Base-by-base conservation (phyloP, 1,140 invertebrate genomes). In the Caerostris darwini region DNA sequence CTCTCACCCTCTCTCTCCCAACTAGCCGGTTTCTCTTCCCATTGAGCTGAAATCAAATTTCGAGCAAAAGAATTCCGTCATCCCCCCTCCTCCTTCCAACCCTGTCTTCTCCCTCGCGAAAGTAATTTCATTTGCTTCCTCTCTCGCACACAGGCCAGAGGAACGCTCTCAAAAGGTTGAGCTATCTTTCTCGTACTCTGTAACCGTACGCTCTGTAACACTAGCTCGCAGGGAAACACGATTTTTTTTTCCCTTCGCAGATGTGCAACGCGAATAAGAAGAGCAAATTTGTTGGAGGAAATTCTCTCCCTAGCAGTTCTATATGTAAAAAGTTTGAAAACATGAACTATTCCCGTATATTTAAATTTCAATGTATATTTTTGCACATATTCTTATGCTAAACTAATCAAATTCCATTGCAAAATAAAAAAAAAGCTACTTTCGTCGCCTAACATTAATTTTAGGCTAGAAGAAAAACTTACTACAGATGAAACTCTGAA, bases 121-220 rank as follows among this genome's bases (percentile, higher is more conserved):
- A 77, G 71, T 77, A 77, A 77, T 50, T 53, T 77, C 71, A 77
- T 77, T 77, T 53, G 71, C 50, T 77, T 14, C 69, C 50, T 64
- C n/a, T 67, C n/a, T 10, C 50, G 19, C 34, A 6, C 17, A 12
- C 50, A 64, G 53, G 34, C 34, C 50, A 77, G 34, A 77, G 8
- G 34, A 34, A 77, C 14, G 10, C 34, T 77, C 71, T 77, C 34
- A 34, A 34, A 34, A 34, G 34, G 34, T 34, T 50, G 34, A 77
- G 69, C 19, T 77, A 77, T 53, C 69, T 12, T 77, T 12, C 4
- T 77, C 19, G 71, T 12, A 34, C 34, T 34, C 34, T 34, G 34
- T 34, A 34, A 34, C 34, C 34, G 34, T 12, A 5, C 71, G 12
- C 17, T 64, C 3, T 64, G 61, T 2, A 14, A 12, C 61, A 10